Evolutionary conservation across 1,140 invertebrate genomes (phyloP).

Genomic region (Tetranychus cinnabarinus): DNA sequence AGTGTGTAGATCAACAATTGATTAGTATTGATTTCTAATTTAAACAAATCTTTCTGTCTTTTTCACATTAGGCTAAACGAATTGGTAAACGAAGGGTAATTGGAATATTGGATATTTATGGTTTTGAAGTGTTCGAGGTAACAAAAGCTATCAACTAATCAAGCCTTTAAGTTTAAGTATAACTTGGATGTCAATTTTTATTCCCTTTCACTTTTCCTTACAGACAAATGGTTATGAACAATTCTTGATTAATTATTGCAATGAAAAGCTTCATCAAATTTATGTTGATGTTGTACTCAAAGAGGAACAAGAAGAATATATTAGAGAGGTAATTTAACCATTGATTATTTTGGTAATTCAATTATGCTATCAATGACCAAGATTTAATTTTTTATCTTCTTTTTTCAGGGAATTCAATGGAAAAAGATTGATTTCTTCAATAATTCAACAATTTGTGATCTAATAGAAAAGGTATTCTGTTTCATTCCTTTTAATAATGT

Average conservation of each 20-base stretch:
- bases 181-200: not conserved
- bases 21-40: too few species aligned
- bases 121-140: conserved; percentile 78
- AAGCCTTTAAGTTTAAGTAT: too few species aligned
- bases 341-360: too few species aligned
- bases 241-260: conserved; percentile 41
- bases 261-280: conserved; percentile 71
- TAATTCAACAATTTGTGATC: conserved; percentile 78
- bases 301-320: conserved; percentile 74
- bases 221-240: conserved; percentile 47
- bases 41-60: conserved; percentile 1
- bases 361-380: conserved; percentile 9
- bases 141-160: too few species aligned
- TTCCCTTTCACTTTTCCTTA: conserved; percentile 25
- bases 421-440: conserved; percentile 67
- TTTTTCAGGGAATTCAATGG: conserved; percentile 37
- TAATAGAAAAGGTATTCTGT: conserved; percentile 47
- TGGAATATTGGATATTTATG: conserved; percentile 74
- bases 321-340: conserved; percentile 35
- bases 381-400: conserved; percentile 1
- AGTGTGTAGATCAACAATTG: too few species aligned
- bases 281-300: conserved; percentile 72
- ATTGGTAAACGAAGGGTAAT: conserved; percentile 33
- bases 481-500: too few species aligned
- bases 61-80: conserved; percentile 21